Conservation (phyloP, 35 echinoderm and acorn worm genomes). For the Stichopus chloronotus region DNA sequence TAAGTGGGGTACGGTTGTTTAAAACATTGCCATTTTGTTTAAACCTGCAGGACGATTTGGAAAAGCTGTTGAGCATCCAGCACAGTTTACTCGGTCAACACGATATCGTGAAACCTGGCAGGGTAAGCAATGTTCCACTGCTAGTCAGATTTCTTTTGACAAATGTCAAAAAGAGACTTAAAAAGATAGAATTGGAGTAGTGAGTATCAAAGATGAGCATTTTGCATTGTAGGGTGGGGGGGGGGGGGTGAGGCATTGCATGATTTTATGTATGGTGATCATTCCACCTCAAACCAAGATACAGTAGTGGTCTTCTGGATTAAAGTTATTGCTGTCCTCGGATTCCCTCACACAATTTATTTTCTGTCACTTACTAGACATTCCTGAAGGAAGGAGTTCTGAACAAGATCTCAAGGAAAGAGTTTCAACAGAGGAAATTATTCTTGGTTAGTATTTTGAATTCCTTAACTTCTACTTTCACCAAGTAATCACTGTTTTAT, state of each 20-base stretch:
- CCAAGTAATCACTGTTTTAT: neutral
- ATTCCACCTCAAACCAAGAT: too few species aligned
- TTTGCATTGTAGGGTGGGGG: too few species aligned
- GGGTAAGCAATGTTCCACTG: slow-evolving; percentile 61
- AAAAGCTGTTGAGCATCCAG: slow-evolving; percentile 86
- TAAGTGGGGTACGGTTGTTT: too few species aligned
- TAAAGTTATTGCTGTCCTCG: too few species aligned
- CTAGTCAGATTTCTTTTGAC: neutral
- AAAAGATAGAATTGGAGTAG: too few species aligned
- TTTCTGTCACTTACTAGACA: slow-evolving; percentile 58
- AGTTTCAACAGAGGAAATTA: slow-evolving; percentile 84
- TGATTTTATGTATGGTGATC: too few species aligned
- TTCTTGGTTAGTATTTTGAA: slow-evolving; percentile 77
- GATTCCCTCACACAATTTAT: neutral
- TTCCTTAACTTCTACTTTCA: neutral
- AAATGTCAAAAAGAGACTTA: neutral
- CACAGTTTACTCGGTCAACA: slow-evolving; percentile 83
- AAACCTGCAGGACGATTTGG: slow-evolving; percentile 85
- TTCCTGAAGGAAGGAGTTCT: slow-evolving; percentile 92
- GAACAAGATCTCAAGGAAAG: slow-evolving; percentile 86
- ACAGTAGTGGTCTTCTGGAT: too few species aligned
- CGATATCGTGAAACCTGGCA: slow-evolving; percentile 88
- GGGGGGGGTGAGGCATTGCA: too few species aligned
- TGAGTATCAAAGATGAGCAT: too few species aligned
- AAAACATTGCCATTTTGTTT: neutral